These are phyloP conservation scores for Ammodytes dubius DNA, from an alignment of 2,113 vertebrate species.

Conservation along the genomic window DNA sequence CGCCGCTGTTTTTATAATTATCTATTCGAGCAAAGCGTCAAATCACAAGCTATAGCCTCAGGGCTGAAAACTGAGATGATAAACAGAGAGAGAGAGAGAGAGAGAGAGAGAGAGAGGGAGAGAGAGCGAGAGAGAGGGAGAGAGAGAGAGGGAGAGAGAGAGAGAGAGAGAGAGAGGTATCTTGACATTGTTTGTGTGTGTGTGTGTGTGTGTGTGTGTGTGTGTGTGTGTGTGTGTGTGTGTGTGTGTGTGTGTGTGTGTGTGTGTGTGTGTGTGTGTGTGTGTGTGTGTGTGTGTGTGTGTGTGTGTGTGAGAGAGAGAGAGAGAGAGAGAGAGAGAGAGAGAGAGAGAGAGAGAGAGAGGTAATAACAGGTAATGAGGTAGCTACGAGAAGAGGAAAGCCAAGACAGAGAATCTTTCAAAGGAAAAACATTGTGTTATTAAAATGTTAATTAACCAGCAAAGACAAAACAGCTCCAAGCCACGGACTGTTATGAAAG, in stretches of 20 bases:
- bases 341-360: not conserved
- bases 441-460: slow-evolving; percentile 72
- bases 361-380: not conserved
- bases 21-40: slow-evolving; percentile 33
- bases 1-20: slow-evolving; percentile 61
- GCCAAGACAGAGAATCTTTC: slow-evolving; percentile 27
- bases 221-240: too few relatives aligned
- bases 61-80: slow-evolving; percentile 64
- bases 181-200: too few relatives aligned
- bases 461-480: slow-evolving; percentile 48
- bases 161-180: too few relatives aligned
- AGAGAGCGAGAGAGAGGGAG: too few relatives aligned
- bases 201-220: too few relatives aligned
- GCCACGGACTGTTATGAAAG: slow-evolving; percentile 49
- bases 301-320: too few relatives aligned
- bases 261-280: too few relatives aligned
- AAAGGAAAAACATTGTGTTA: slow-evolving; percentile 65
- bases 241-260: too few relatives aligned
- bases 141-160: too few relatives aligned
- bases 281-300: too few relatives aligned
- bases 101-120: too few relatives aligned
- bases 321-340: too few relatives aligned
- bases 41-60: slow-evolving; percentile 42
- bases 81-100: not conserved
- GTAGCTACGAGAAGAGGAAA: not conserved